Evolutionary conservation across 2,797 vertebrate genomes (phyloP).

Genomic region (Tapera naevia): DNA sequence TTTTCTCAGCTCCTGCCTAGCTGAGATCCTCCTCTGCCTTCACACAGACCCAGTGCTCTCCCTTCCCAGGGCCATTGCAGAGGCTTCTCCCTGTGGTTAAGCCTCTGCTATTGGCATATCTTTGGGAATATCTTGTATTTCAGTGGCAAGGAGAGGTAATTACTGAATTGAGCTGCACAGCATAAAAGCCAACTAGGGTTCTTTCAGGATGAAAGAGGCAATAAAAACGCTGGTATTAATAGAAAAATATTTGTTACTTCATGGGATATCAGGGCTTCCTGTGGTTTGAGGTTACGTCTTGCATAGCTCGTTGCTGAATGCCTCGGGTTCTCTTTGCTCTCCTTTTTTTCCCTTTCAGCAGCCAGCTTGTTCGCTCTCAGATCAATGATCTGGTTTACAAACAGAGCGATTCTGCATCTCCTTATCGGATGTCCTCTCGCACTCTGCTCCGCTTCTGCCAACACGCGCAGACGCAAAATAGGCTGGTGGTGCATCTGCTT

Average conservation of each 20-base stretch:
- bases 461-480: rapidly evolving
- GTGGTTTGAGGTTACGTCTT: constrained; percentile 47
- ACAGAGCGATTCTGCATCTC: background rate
- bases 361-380: background rate
- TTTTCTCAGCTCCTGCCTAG: background rate
- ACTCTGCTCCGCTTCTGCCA: background rate
- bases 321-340: background rate
- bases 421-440: rapidly evolving
- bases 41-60: background rate
- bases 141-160: background rate
- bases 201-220: constrained; percentile 42
- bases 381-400: background rate
- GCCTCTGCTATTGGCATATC: background rate
- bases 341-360: background rate
- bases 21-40: background rate
- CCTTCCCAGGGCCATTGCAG: background rate
- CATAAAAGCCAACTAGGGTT: background rate
- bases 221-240: constrained; percentile 57
- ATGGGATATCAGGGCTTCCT: constrained; percentile 57
- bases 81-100: background rate
- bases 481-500: background rate
- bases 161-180: background rate
- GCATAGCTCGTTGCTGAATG: constrained; percentile 29
- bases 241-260: constrained; percentile 67
- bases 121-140: background rate